These are phyloP conservation scores for Ramphastos sulfuratus DNA, from an alignment of 2,113 vertebrate species.

Conservation along the genomic window DNA sequence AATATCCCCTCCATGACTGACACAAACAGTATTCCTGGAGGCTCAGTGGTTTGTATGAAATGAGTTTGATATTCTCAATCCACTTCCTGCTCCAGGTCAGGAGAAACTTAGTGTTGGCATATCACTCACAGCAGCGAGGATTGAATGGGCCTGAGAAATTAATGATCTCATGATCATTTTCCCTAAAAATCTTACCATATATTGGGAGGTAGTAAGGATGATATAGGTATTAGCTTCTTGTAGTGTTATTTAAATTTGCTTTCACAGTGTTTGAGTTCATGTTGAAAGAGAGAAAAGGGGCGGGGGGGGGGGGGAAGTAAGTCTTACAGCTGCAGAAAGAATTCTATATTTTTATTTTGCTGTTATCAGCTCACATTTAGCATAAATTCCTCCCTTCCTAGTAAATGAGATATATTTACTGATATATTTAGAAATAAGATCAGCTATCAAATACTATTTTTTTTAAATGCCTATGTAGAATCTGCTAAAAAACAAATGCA, in stretches of 20 bases:
- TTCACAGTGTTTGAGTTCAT: background rate
- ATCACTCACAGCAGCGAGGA: background rate
- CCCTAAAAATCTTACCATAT: background rate
- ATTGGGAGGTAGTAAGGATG: background rate
- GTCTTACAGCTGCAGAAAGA: background rate
- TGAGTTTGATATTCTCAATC: background rate
- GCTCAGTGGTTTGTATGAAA: background rate
- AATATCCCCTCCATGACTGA: background rate
- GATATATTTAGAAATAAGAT: constrained; percentile 62
- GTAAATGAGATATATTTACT: constrained; percentile 14
- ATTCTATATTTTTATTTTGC: constrained; percentile 40
- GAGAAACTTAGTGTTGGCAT: background rate
- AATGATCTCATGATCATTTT: fast-evolving
- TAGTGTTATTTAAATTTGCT: background rate
- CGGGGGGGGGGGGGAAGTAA: too few species aligned
- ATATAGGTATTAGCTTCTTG: background rate
- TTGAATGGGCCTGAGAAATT: background rate
- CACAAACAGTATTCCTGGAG: background rate
- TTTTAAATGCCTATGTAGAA: background rate
- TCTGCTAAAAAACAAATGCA: constrained; percentile 1
- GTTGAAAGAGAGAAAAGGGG: background rate
- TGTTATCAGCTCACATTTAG: background rate
- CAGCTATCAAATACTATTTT: constrained; percentile 14
- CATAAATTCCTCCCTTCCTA: constrained; percentile 26
- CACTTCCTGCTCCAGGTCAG: background rate